Evolutionary conservation across 2,797 vertebrate species (phyloP), one percentile per base, ranked within the genome.

Genomic region (Paratrypauchen microcephalus): DNA sequence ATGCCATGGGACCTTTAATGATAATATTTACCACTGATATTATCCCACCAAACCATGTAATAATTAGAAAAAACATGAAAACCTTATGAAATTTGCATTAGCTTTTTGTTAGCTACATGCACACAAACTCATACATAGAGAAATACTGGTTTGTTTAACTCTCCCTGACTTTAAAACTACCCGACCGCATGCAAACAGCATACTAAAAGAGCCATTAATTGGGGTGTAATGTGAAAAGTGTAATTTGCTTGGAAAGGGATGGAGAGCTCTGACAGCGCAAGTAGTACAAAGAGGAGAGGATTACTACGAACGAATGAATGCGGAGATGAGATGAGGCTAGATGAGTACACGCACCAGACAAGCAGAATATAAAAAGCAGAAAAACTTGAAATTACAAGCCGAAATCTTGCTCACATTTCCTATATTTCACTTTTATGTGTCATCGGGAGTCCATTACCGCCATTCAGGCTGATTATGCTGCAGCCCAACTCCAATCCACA

Each of bases 221-320:
- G 82, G 86, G 88, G 88, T 81, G 82, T 90, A 88, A 86, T 87
- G 69, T 79, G 73, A 81, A 89, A 90, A 80, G 75, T 69, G 52
- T 86, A 84, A 92, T 94, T 93, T 91, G 84, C 82, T 76, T 82
- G 69, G 68, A 88, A 87, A 4, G 90, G 85, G 78, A 90, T 84
- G 75, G 70, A 81, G 78, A 87, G 87, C 88, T 85, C 86, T 91
- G 87, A 90, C 86, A 77, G 88, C 71, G 67, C 18, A 62, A 73
- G 82, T 73, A 62, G 74, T 67, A 68, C 69, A 66, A 70, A 69
- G 70, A 72, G 74, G 71, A 79, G 79, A 85, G 79, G 82, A 88
- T 79, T 84, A 82, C 70, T 79, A 71, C 36, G 75, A 74, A 73
- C 60, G 66, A 71, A 76, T 82, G 78, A 80, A 74, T 70, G 26